phyloP scores from a whole-genome alignment of 2,888 invertebrate species.

The Taenaris catops region DNA sequence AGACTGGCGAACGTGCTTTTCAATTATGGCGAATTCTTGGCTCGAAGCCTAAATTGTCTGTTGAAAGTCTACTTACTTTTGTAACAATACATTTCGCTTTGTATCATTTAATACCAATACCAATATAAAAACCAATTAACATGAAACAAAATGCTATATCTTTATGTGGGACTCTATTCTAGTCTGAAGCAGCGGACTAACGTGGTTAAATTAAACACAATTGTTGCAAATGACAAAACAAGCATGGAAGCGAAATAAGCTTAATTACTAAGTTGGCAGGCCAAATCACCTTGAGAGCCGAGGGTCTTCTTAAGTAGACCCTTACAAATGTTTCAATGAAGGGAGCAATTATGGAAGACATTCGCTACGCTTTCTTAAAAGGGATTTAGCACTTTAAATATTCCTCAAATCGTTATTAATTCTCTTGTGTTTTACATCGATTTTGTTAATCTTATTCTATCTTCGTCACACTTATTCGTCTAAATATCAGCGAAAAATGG shows the following conservation, averaged over 20 bases:
- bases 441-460: too few relatives aligned
- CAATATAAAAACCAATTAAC: too few relatives aligned
- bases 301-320: constrained; percentile 54
- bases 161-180: too few relatives aligned
- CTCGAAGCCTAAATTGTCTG: constrained; percentile 45
- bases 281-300: constrained; percentile 52
- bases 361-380: constrained; percentile 51
- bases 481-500: too few relatives aligned
- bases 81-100: too few relatives aligned
- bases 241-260: constrained; percentile 65
- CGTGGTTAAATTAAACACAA: constrained; percentile 40
- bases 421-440: too few relatives aligned
- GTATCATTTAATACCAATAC: too few relatives aligned
- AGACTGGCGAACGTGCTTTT: constrained; percentile 45
- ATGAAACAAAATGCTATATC: too few relatives aligned
- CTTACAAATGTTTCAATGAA: constrained; percentile 62
- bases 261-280: constrained; percentile 70
- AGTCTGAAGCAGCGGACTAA: too few relatives aligned
- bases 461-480: too few relatives aligned
- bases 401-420: constrained; percentile 9
- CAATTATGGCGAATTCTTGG: constrained; percentile 46
- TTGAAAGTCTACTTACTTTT: constrained; percentile 52
- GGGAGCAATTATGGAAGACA: constrained; percentile 64
- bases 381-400: constrained; percentile 36
- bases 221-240: constrained; percentile 58